phyloP scores from a whole-genome alignment of 2,888 invertebrate genomes.

The Ormia ochracea region DNA sequence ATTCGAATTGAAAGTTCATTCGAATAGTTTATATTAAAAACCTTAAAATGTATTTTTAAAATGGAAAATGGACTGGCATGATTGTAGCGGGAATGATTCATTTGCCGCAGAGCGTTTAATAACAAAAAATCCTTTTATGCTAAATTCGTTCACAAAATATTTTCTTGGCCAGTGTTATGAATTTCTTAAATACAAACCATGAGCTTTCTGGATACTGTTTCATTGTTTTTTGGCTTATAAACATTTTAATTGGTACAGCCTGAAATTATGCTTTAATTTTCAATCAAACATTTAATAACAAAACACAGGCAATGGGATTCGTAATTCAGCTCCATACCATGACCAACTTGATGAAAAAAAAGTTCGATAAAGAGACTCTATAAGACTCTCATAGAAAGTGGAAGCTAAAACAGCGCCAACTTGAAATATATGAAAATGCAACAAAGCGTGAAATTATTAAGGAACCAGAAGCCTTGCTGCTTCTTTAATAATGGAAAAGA shows the following conservation, averaged over 20 bases:
- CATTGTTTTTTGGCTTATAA: background rate
- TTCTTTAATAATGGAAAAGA: constrained; percentile 41
- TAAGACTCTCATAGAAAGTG: background rate
- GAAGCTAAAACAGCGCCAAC: background rate
- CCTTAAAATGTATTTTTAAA: too few relatives aligned
- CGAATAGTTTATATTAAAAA: too few relatives aligned
- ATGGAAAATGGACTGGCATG: too few relatives aligned
- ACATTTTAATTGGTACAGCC: background rate
- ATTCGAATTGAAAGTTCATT: too few relatives aligned
- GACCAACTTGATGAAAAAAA: background rate
- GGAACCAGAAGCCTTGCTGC: constrained; percentile 24
- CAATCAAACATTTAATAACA: background rate
- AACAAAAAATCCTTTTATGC: too few relatives aligned
- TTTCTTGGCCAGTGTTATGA: too few relatives aligned
- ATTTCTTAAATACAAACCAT: too few relatives aligned
- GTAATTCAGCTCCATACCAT: too few relatives aligned
- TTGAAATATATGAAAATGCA: background rate
- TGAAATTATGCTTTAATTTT: constrained; percentile 1
- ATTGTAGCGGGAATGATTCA: too few relatives aligned
- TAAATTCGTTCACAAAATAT: too few relatives aligned
- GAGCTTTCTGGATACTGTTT: background rate
- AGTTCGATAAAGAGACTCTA: background rate
- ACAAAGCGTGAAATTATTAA: background rate
- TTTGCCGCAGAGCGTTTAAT: too few relatives aligned
- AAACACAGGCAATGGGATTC: background rate